These are phyloP conservation scores for Eupithecia subfuscata DNA, from an alignment of 2,888 invertebrate genomes.

Conservation along the genomic window DNA sequence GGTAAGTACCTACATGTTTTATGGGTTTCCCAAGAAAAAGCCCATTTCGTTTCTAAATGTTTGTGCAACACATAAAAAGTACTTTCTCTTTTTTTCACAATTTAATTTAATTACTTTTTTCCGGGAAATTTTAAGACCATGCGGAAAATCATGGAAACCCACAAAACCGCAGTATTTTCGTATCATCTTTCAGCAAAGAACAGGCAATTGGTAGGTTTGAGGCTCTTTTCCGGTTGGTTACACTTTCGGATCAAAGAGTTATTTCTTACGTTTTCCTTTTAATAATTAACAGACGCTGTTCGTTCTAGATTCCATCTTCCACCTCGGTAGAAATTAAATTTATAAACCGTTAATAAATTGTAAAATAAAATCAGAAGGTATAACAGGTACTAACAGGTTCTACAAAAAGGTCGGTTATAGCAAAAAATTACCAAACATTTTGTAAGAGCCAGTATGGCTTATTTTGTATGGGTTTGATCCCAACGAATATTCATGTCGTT, in stretches of 20 bases:
- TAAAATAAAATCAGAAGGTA: background rate
- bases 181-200: background rate
- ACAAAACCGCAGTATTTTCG: background rate
- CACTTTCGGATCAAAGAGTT: constrained; percentile 32
- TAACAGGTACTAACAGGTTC: background rate
- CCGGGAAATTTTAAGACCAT: background rate
- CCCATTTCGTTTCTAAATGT: background rate
- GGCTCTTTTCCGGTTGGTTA: constrained; percentile 33
- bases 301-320: constrained; percentile 21
- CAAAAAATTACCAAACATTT: background rate
- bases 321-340: constrained; percentile 8
- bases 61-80: background rate
- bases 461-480: background rate
- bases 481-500: background rate
- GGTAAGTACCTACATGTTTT: background rate
- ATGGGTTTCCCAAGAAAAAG: background rate
- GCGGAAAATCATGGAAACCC: background rate
- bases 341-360: background rate
- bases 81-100: background rate
- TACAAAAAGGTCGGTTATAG: background rate
- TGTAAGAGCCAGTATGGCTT: background rate
- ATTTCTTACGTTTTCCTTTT: constrained; percentile 27
- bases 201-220: constrained; percentile 60
- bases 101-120: background rate
- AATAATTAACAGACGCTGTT: constrained; percentile 20